Conservation (phyloP, 2,797 vertebrate genomes). For the Chrosomus eos region DNA sequence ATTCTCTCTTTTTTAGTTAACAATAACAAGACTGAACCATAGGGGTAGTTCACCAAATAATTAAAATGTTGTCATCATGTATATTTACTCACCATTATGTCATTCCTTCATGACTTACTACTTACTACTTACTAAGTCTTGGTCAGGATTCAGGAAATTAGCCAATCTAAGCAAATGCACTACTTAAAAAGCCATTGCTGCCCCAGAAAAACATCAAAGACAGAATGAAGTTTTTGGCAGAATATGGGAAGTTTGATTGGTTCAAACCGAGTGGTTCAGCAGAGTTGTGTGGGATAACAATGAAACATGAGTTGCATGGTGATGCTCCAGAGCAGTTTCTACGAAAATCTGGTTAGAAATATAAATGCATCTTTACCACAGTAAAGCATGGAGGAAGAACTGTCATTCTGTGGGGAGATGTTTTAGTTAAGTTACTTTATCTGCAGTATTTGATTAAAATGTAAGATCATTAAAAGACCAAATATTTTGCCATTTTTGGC, state of each 20-base stretch:
- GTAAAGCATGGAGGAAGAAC: neutral
- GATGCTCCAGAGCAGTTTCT: neutral
- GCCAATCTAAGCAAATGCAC: neutral
- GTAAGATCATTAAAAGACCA: neutral
- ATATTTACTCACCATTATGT: neutral
- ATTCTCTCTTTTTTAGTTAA: neutral
- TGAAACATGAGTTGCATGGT: neutral
- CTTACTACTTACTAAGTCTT: too few species aligned
- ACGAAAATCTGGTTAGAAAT: neutral
- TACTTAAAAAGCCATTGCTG: neutral
- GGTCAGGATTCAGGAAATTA: neutral
- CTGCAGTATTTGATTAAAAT: neutral
- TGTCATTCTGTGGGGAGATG: neutral
- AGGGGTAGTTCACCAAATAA: neutral
- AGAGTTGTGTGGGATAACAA: neutral
- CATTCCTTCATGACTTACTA: neutral
- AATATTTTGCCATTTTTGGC: neutral
- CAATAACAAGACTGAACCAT: neutral
- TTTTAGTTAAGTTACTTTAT: neutral
- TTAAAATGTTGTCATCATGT: neutral
- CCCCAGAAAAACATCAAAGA: neutral
- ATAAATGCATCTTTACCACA: neutral
- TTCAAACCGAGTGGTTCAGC: too few species aligned
- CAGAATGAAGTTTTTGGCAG: neutral
- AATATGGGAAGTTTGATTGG: neutral